A percentile compares a stretch with the other conserved stretches of the same genome.
phyloP scores from a whole-genome alignment of 2,113 vertebrate species.

The Poeciliopsis prolifica region DNA sequence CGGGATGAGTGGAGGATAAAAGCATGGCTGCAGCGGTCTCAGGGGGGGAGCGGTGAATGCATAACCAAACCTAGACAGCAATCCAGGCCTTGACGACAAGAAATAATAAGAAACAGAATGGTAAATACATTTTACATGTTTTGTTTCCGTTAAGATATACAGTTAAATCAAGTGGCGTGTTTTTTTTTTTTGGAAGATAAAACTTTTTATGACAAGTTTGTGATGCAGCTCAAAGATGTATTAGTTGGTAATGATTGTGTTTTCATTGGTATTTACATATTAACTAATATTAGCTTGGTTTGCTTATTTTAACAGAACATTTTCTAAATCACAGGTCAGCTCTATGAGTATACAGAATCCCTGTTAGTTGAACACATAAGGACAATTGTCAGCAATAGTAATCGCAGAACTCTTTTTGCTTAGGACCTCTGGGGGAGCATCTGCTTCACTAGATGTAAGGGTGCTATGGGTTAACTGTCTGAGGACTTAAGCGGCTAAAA shows the following conservation, averaged over 20 bases:
- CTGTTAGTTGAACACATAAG: background rate
- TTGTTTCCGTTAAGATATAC: background rate
- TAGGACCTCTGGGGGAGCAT: background rate
- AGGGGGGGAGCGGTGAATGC: constrained; percentile 45
- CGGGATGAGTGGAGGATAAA: constrained; percentile 47
- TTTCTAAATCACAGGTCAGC: background rate
- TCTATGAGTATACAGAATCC: background rate
- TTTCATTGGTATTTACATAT: background rate
- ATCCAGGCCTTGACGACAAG: constrained; percentile 21
- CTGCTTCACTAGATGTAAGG: constrained; percentile 36
- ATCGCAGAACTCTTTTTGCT: background rate
- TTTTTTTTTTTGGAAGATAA: background rate
- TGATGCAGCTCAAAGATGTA: background rate
- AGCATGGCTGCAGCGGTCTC: constrained; percentile 33
- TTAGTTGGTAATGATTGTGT: background rate
- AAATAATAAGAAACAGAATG: constrained; percentile 17
- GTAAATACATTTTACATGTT: background rate
- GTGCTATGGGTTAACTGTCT: constrained; percentile 58
- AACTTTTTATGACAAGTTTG: background rate
- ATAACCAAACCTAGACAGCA: constrained; percentile 64
- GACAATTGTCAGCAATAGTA: background rate
- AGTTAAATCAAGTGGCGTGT: background rate
- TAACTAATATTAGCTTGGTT: background rate
- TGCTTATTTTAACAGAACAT: too few species aligned
- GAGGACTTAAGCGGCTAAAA: constrained; percentile 59